Evolutionary conservation across 2,113 vertebrate species (phyloP).

Genomic region (Empidonax alnorum): DNA sequence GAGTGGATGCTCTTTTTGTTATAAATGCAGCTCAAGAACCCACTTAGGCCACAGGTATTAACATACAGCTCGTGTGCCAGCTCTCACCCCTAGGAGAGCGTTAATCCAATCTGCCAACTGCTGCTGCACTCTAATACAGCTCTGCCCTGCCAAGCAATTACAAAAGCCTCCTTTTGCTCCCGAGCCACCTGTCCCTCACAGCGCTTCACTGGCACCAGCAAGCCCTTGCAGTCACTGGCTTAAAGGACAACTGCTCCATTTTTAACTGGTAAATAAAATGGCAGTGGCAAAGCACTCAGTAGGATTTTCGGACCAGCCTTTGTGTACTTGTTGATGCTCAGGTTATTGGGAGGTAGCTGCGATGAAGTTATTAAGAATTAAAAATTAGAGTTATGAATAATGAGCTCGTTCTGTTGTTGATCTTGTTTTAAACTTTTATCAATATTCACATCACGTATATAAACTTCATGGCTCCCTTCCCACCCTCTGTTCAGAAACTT

Average conservation of each 20-base stretch:
- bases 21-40: neutral
- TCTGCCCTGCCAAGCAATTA: conserved; percentile 68
- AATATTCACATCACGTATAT: neutral
- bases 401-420: neutral
- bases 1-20: neutral
- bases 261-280: neutral
- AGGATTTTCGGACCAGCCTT: neutral
- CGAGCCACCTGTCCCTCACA: conserved; percentile 60
- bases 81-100: conserved; percentile 22
- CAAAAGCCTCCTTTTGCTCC: conserved; percentile 54
- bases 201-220: neutral
- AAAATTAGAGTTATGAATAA: neutral
- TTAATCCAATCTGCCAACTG: conserved; percentile 72
- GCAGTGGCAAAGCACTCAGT: neutral
- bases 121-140: conserved; percentile 38
- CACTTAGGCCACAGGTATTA: conserved; percentile 36
- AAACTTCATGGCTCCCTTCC: neutral
- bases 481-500: neutral
- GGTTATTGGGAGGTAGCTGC: neutral
- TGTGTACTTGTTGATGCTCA: neutral
- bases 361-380: neutral
- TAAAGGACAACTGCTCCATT: neutral
- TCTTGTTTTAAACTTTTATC: neutral
- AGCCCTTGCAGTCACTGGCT: neutral
- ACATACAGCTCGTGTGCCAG: conserved; percentile 40